Base-by-base conservation (phyloP, 2,888 invertebrate genomes). In the Automeris io region DNA sequence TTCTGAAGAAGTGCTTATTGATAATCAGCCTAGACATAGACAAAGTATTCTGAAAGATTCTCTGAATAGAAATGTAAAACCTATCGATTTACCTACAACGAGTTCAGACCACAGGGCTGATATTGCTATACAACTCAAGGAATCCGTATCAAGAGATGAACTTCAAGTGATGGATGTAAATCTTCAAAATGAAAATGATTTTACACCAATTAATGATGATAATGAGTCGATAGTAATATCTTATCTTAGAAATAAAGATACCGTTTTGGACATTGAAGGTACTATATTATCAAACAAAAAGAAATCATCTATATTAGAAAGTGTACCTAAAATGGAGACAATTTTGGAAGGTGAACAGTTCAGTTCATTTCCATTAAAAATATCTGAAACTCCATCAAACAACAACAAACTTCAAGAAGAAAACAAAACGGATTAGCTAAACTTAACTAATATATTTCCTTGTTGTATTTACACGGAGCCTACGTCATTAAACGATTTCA, bases 271-370 rank as follows among this genome's bases (percentile, higher is more conserved):
- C 18, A 37, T 54, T 6, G 63, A 70, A 43, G 57, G 57, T 37
- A 47, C 54, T 23, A 41, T 63, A 25, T 29, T 61, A 29, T 55
- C 59, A 1, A 51, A 50, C 6, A 73, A 63, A 52, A 78, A 65
- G 49, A 73, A 64, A 45, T 51, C 61, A 3, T 70, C 72, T 2
- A 41, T 77, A 11, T 43, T 77, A 33, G 59, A 67, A 38, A 67
- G 61, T 48, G 59, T 77, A 6, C 61, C 70, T 2, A 77, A 68
- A 64, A 66, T 78, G 69, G 70, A 78, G 52, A 74, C 77, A 4
- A 77, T 76, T 35, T 37, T 56, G 25, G 77, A 78, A 57, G 61
- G 61, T 23, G 61, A 70, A 56, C 61, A 58, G 37, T 61, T 64
- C 42, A 45, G 46, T 33, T 31, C 57, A 7, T 61, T 61, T 44